These are phyloP conservation scores for Holotrichia oblita DNA, from an alignment of 1,140 invertebrate species.

Conservation along the genomic window DNA sequence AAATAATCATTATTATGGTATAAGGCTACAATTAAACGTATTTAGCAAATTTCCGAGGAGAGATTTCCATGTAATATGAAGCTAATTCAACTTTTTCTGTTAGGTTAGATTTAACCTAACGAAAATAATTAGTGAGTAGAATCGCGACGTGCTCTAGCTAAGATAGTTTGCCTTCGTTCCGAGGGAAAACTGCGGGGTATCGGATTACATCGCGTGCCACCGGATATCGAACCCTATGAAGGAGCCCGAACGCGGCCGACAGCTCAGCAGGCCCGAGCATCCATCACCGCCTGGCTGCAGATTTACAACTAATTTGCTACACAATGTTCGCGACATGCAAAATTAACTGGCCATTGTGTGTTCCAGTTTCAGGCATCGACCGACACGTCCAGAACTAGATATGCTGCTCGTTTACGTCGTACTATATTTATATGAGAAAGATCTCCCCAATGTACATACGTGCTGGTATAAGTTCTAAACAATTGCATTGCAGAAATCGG, in stretches of 20 bases:
- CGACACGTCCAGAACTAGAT: neutral
- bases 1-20: too few species aligned
- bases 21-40: too few species aligned
- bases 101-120: too few species aligned
- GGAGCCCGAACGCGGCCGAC: constrained; percentile 48
- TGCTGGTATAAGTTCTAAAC: too few species aligned
- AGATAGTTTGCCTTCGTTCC: neutral
- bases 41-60: too few species aligned
- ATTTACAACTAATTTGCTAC: constrained; percentile 57
- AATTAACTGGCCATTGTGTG: constrained; percentile 55
- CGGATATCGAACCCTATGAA: constrained; percentile 40
- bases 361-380: constrained; percentile 35
- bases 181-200: neutral
- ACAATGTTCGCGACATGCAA: constrained; percentile 55
- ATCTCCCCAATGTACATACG: neutral
- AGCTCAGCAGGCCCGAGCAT: constrained; percentile 52
- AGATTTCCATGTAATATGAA: too few species aligned
- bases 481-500: too few species aligned
- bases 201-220: constrained; percentile 40
- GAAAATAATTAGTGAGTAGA: too few species aligned
- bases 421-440: neutral
- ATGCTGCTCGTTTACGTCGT: neutral
- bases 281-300: constrained; percentile 52
- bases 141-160: neutral
- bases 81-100: too few species aligned